phyloP scores from a whole-genome alignment of 30 jellyfish, hydroid and myxozoan genomes.

The Nemopilema nomurai region DNA sequence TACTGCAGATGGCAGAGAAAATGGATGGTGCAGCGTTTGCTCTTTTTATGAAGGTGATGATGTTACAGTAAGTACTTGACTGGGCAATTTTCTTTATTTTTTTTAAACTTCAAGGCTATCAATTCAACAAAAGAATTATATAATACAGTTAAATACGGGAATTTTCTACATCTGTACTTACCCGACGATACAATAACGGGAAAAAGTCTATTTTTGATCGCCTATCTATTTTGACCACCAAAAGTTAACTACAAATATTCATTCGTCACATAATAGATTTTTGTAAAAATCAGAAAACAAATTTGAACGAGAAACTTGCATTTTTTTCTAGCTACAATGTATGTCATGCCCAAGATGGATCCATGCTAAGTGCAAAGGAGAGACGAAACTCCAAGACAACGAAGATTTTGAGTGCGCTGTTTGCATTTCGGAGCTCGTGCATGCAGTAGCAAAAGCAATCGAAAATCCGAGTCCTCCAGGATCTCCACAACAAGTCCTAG shows the following conservation, averaged over 20 bases:
- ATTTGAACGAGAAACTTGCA: not conserved
- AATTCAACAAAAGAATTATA: not conserved
- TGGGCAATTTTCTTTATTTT: not conserved
- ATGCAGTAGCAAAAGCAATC: not conserved
- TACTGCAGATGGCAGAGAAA: not conserved
- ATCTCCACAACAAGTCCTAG: not conserved
- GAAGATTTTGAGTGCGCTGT: conserved; percentile 10
- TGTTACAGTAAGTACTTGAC: not conserved
- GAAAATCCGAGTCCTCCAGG: conserved; percentile 1
- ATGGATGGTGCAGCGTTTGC: not conserved
- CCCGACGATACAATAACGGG: not conserved
- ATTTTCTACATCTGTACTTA: not conserved
- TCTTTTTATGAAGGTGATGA: not conserved
- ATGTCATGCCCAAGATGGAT: conserved; percentile 7
- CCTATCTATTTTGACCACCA: not conserved
- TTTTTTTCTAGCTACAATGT: not conserved
- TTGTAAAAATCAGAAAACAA: not conserved
- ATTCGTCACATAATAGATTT: not conserved
- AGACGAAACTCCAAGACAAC: not conserved
- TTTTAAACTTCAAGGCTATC: not conserved
- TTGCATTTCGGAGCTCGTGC: conserved; percentile 3
- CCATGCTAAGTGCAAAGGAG: conserved; percentile 9
- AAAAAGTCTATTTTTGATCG: not conserved
- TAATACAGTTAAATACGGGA: not conserved
- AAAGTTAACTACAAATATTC: not conserved